phyloP scores from a whole-genome alignment of 2,797 vertebrate genomes.

The Aselliscus stoliczkanus region DNA sequence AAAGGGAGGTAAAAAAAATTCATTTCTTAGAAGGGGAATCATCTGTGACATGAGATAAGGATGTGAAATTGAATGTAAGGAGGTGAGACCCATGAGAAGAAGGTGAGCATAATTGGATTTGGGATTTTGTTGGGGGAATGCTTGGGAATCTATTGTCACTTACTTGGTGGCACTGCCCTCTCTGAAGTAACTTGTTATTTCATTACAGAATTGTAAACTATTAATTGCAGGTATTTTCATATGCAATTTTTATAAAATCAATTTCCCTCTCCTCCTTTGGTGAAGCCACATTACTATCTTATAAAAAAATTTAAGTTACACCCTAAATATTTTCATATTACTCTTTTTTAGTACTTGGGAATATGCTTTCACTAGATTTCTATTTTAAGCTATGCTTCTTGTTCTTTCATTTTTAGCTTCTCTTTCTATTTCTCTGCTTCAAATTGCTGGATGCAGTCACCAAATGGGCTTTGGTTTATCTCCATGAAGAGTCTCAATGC shows the following conservation, averaged over 20 bases:
- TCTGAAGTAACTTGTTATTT: not conserved
- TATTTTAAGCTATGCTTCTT: conserved; percentile 90
- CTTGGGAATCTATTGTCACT: not conserved
- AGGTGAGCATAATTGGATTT: no score
- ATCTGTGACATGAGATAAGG: not conserved
- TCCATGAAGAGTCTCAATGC: conserved; percentile 93
- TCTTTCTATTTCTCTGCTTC: conserved; percentile 94
- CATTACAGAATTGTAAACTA: conserved; percentile 70
- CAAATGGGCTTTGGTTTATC: conserved; percentile 94
- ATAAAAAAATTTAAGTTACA: conserved; percentile 48
- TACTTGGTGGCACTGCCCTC: not conserved
- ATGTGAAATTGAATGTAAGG: not conserved
- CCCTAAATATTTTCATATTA: conserved; percentile 49
- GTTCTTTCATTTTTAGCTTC: conserved; percentile 91
- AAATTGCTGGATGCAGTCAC: conserved; percentile 92
- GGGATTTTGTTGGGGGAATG: not conserved
- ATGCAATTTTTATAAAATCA: conserved; percentile 52
- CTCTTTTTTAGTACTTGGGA: conserved; percentile 86
- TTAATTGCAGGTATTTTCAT: conserved; percentile 66
- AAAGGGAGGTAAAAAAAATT: not conserved
- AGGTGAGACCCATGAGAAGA: not conserved
- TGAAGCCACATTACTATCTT: conserved; percentile 27
- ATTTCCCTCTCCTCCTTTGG: conserved; percentile 65
- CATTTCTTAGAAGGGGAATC: not conserved
- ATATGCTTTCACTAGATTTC: conserved; percentile 92